Evolutionary conservation across 2,113 vertebrate species (phyloP).

Genomic region (Macaca mulatta): DNA sequence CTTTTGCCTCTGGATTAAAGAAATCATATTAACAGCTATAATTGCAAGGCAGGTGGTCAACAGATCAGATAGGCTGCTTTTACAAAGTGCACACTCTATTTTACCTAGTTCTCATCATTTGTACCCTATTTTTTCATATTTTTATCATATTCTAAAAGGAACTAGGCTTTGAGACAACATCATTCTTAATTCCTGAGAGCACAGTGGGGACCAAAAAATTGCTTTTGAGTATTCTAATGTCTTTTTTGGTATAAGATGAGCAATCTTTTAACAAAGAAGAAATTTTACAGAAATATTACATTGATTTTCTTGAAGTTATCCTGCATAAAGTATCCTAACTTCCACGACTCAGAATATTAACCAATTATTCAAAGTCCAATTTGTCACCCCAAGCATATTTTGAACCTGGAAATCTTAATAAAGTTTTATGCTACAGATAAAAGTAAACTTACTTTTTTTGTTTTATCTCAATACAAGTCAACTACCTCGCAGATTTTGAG

Average conservation of each 20-base stretch:
- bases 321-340: conserved; percentile 23
- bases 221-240: conserved; percentile 18
- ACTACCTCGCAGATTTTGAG: neutral
- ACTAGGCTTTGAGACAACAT: neutral
- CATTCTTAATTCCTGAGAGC: neutral
- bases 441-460: conserved; percentile 26
- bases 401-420: conserved; percentile 44
- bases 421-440: conserved; percentile 24
- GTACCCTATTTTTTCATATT: conserved; percentile 7
- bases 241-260: conserved; percentile 31
- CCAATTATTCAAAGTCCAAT: conserved; percentile 62
- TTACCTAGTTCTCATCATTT: conserved; percentile 20
- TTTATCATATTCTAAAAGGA: conserved; percentile 38
- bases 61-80: neutral
- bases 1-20: conserved; percentile 24
- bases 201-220: neutral
- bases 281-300: conserved; percentile 42
- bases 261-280: conserved; percentile 10
- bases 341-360: conserved; percentile 12
- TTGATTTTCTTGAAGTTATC: conserved; percentile 52
- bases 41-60: neutral
- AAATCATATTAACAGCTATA: neutral
- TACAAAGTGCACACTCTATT: neutral
- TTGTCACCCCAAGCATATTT: conserved; percentile 36
- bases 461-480: neutral